A percentile compares a stretch with the other conserved stretches of the same genome.
Evolutionary conservation across 2,888 invertebrate genomes (phyloP).

Genomic region (Nasonovia ribisnigri): DNA sequence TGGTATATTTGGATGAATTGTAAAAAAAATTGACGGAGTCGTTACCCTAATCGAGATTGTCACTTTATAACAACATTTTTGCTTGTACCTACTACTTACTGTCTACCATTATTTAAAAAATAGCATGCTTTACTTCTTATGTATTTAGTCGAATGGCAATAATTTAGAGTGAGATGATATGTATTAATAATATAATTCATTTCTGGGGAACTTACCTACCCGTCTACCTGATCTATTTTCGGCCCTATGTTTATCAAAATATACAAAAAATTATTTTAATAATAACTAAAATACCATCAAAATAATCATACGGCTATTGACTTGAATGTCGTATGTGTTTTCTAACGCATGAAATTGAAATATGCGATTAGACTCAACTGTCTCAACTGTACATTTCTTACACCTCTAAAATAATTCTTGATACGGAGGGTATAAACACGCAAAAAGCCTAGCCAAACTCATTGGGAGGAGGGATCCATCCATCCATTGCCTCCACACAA

Average conservation of each 20-base stretch:
- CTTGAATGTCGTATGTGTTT: background rate
- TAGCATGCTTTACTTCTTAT: background rate
- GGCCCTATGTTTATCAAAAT: background rate
- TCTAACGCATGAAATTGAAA: background rate
- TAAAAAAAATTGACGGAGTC: background rate
- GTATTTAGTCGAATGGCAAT: background rate
- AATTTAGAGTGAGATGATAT: background rate
- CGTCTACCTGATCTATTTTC: background rate
- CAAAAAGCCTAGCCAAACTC: background rate
- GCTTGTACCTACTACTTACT: background rate
- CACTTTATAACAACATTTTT: background rate
- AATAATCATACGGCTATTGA: background rate
- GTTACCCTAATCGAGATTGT: background rate
- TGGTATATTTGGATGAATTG: background rate
- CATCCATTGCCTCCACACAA: background rate
- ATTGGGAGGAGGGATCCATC: background rate
- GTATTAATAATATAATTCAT: background rate
- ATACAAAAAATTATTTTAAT: background rate
- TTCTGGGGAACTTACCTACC: background rate
- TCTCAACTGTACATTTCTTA: background rate
- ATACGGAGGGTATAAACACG: background rate
- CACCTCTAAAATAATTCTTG: background rate
- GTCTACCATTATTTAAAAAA: background rate
- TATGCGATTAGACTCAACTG: background rate
- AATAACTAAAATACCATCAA: background rate